phyloP scores from a whole-genome alignment of 2,113 vertebrate genomes.

The Morone saxatilis region DNA sequence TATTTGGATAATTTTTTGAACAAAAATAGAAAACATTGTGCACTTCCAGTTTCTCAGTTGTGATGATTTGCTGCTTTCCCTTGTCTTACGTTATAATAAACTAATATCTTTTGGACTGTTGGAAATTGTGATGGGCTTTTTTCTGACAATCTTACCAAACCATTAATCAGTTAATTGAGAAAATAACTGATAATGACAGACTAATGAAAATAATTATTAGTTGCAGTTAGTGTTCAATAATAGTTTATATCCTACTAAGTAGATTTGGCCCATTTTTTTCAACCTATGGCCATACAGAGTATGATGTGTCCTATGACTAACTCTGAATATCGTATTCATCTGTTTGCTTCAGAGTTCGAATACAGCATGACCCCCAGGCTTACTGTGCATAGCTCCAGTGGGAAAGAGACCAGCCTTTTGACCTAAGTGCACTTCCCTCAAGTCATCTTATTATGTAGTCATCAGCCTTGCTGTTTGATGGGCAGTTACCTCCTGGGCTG shows the following conservation, averaged over 20 bases:
- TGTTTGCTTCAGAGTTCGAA: conserved; percentile 19
- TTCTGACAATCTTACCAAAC: background rate
- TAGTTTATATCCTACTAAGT: background rate
- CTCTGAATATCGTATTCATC: conserved; percentile 1
- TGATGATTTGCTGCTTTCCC: background rate
- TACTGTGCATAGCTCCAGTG: conserved; percentile 12
- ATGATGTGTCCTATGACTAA: background rate
- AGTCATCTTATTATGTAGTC: conserved; percentile 64
- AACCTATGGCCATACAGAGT: background rate
- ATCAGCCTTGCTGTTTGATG: conserved; percentile 64
- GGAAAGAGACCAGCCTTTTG: conserved; percentile 50
- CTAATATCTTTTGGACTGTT: background rate
- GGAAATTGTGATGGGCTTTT: background rate
- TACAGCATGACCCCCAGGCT: conserved; percentile 4
- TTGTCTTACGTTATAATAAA: background rate
- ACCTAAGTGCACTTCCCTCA: conserved; percentile 50
- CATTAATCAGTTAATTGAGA: background rate
- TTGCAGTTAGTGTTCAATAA: background rate
- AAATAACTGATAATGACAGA: background rate
- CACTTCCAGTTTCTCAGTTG: background rate
- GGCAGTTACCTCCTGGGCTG: conserved; percentile 61
- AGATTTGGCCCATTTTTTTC: background rate
- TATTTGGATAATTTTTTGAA: too few species aligned
- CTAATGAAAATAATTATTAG: background rate
- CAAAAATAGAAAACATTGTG: too few species aligned